Base-by-base conservation (phyloP, 37 sponge, comb jelly and placozoan genomes). In the Spongilla lacustris region DNA sequence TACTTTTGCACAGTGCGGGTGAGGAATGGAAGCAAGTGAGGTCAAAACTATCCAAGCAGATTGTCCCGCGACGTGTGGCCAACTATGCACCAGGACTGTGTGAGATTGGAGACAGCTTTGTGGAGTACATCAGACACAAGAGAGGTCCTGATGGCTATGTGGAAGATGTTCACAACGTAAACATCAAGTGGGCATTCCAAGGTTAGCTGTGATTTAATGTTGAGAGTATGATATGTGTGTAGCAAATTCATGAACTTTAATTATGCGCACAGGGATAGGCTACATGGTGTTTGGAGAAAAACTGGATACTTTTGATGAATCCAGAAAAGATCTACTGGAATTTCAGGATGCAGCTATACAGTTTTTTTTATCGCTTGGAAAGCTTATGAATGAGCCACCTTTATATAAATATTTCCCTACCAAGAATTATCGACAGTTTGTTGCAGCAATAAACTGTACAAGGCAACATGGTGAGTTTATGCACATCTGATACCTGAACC, bases 21-120 rank as follows among this genome's bases (percentile, higher is more conserved):
- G 77, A 67, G 70, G 89, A 83, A 48, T 88, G 89, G 89, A 88
- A 77, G 78, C 74, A 69, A 71, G 13, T 88, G 17, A 31, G 89
- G 71, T 50, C 83, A 25, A 76, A 83, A 33, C 67, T 73, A 5
- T 50, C 30, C 70, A 75, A 82, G 37, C 89, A 82, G 25, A 28
- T 88, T 9, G 26, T 75, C 26, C 89, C 89, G 28, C 76, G 83
- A 28, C 48, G 74, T 29, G 82, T 88, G 21, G 58, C 34, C 23
- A 69, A 70, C 49, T 76, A 29, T 69, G 58, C 76, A 25, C 50
- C 70, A n/a, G 32, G 50, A 22, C 74, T 87, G 29, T 35, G 48
- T 36, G 33, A 46, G 73, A 50, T 73, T 33, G 81, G 76, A 38
- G 78, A 88, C 14, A 50, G 48, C 24, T 34, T 88, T 25, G 24